A percentile compares a stretch with the other conserved stretches of the same genome.
Conservation (phyloP, 2,888 invertebrate genomes). For the Amaurobius ferox region DNA sequence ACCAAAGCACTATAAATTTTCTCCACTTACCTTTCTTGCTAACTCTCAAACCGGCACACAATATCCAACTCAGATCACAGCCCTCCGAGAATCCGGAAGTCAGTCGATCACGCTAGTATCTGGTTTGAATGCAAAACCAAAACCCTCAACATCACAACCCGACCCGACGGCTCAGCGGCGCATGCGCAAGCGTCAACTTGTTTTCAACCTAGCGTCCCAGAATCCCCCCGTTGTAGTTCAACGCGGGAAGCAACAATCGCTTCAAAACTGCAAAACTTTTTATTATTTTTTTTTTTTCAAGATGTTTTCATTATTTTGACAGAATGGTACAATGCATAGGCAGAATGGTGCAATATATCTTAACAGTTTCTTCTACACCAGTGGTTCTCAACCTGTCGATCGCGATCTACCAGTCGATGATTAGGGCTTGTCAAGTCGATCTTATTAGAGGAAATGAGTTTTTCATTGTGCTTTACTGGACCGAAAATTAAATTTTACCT, state of each 20-base stretch:
- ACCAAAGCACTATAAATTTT: no score
- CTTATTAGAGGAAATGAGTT: no score
- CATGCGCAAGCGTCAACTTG: background rate
- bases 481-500: no score
- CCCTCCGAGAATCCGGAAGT: background rate
- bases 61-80: background rate
- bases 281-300: background rate
- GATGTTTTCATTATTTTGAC: background rate
- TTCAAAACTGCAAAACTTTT: background rate
- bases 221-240: background rate
- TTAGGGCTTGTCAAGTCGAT: no score
- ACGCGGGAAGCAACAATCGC: background rate
- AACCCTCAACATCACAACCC: background rate
- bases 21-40: background rate
- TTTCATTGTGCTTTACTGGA: no score
- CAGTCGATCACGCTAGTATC: background rate
- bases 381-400: no score
- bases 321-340: no score
- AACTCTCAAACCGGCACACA: background rate
- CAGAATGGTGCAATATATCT: background rate
- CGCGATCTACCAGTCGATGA: no score
- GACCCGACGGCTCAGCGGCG: background rate
- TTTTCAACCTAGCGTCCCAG: background rate
- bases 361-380: no score
- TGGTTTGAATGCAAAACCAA: conserved; percentile 5